These are phyloP conservation scores for Scotopteryx bipunctaria DNA, from an alignment of 2,888 invertebrate species.

Conservation along the genomic window DNA sequence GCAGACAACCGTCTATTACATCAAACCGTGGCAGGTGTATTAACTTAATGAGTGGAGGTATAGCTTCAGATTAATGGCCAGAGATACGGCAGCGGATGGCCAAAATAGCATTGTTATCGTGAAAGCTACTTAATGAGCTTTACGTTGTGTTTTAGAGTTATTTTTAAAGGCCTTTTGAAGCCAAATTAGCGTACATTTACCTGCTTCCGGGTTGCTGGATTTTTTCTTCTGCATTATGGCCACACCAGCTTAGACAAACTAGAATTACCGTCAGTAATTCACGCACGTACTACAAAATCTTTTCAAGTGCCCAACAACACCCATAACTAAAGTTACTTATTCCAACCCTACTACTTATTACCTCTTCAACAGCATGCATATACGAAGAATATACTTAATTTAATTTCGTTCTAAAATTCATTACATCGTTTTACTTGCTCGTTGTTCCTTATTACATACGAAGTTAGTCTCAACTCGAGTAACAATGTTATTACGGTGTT, in stretches of 20 bases:
- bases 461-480: constrained; percentile 13
- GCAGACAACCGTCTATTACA: constrained; percentile 58
- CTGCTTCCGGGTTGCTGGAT: too few relatives aligned
- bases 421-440: constrained; percentile 11
- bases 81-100: constrained; percentile 54
- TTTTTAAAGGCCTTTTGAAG: constrained; percentile 29
- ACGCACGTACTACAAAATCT: too few relatives aligned
- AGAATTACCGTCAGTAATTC: too few relatives aligned
- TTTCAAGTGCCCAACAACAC: background rate
- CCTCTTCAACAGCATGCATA: background rate
- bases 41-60: constrained; percentile 55
- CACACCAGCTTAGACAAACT: too few relatives aligned
- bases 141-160: constrained; percentile 29
- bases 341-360: constrained; percentile 1
- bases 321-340: background rate
- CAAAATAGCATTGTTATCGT: constrained; percentile 48
- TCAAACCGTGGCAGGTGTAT: constrained; percentile 64
- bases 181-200: too few relatives aligned
- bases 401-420: constrained; percentile 10
- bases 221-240: too few relatives aligned
- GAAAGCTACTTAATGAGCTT: constrained; percentile 36
- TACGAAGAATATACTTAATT: constrained; percentile 2
- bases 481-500: constrained; percentile 15
- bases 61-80: constrained; percentile 62
- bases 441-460: constrained; percentile 13